Base-by-base conservation (phyloP, 1,140 invertebrate genomes). In the Macrobrachium rosenbergii region DNA sequence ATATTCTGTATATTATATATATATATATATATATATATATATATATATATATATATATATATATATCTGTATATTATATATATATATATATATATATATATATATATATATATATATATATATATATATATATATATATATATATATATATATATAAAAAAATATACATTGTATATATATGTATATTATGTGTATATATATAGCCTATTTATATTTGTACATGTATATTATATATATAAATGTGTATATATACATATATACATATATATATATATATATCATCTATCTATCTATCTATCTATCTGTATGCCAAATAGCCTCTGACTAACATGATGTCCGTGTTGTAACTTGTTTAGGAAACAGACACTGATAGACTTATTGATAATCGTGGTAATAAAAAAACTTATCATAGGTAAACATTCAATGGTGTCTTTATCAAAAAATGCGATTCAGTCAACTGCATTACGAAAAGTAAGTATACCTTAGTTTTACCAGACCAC, bases 11-110 rank as follows among this genome's bases (percentile, higher is more conserved):
- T n/a, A n/a, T n/a, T 62, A 79, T 62, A 60, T 62, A 80, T 62
- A 80, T 62, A 62, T 62, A 80, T 62, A 62, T 62, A 80, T 62
- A 80, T 62, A 63, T 62, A 62, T 21, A 21, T 76, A 76, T 76
- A 43, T 76, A 76, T 58, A 43, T 76, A 76, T 76, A 37, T 76
- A 43, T 76, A 43, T 37, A 43, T 76, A 37, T 43, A 76, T 62
- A 59, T 62, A 59, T 21, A 79, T 62, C 3, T 62, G 23, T 62
- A 79, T 62, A n/a, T n/a, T n/a, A 63, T n/a, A n/a, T n/a, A 63
- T n/a, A 62, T 21, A 59, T 62, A 59, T 62, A 80, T 14, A 2
- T 12, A 79, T 23, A 79, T 23, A 62, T 23, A 79, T 62, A 12
- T 23, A 60, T 62, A 62, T 62, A 59, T 62, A 62, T 62, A 79